Percentiles rank a stretch among this genome's conserved stretches.
Evolutionary conservation across 2,888 invertebrate genomes (phyloP).

Genomic region (Caenorhabditis sinica): DNA sequence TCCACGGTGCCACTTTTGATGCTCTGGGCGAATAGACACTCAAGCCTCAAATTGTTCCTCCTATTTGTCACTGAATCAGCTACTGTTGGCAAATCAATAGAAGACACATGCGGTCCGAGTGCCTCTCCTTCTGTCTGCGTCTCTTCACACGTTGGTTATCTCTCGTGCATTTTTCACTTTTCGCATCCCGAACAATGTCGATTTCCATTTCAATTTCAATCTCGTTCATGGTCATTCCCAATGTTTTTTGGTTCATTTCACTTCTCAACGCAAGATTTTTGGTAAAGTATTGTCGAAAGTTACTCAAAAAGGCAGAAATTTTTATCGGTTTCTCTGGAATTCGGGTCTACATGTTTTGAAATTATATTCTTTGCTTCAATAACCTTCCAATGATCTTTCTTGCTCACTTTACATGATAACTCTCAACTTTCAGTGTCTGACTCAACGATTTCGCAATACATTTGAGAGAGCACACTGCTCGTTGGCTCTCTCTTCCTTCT

Average conservation of each 20-base stretch:
- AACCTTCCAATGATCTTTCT: not conserved
- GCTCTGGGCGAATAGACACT: not conserved
- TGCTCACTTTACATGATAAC: not conserved
- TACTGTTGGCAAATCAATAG: slow-evolving; percentile 36
- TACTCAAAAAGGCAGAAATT: not conserved
- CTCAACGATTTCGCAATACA: slow-evolving; percentile 53
- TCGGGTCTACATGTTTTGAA: not conserved
- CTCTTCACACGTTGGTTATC: not conserved
- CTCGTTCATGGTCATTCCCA: slow-evolving; percentile 13
- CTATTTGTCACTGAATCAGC: slow-evolving; percentile 2
- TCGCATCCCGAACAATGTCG: slow-evolving; percentile 34
- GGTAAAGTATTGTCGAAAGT: no score
- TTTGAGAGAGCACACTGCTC: slow-evolving; percentile 36
- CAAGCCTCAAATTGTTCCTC: not conserved
- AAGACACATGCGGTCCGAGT: slow-evolving; percentile 14
- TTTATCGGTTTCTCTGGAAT: not conserved
- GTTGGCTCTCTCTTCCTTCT: slow-evolving; percentile 24
- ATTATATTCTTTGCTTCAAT: not conserved
- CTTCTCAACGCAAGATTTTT: not conserved
- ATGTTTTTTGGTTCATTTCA: not conserved
- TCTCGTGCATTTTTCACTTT: slow-evolving; percentile 11
- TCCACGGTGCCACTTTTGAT: no score
- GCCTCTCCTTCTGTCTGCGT: slow-evolving; percentile 32
- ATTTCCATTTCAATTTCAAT: slow-evolving; percentile 38
- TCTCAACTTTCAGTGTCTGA: slow-evolving; percentile 33